These are phyloP conservation scores for Tanytarsus gracilentus DNA, from an alignment of 2,888 invertebrate species.

Conservation along the genomic window DNA sequence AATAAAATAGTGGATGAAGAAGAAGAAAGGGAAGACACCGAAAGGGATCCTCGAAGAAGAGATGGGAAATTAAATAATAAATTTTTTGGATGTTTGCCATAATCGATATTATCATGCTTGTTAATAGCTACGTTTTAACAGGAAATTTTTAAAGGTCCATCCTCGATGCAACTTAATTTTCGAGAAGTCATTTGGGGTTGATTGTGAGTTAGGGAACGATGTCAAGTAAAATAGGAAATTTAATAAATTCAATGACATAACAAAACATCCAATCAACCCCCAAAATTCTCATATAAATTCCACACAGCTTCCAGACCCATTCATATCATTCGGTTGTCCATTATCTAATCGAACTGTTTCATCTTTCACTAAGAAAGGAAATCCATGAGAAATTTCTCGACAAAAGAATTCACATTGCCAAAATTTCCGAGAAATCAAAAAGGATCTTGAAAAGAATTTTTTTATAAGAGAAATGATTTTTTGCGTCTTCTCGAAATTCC, in stretches of 20 bases:
- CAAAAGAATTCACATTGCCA: constrained; percentile 19
- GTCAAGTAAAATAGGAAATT: no score
- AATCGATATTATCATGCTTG: constrained; percentile 12
- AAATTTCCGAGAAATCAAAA: constrained; percentile 25
- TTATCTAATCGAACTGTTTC: constrained; percentile 6
- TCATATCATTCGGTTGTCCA: background rate
- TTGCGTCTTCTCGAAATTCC: background rate
- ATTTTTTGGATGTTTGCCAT: background rate
- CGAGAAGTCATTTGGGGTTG: no score
- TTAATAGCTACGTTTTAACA: background rate
- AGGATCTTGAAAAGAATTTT: constrained; percentile 7
- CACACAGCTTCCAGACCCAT: constrained; percentile 5
- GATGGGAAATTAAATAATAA: background rate
- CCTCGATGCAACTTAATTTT: background rate
- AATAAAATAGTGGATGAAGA: constrained; percentile 6
- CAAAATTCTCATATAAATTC: no score
- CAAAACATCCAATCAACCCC: no score
- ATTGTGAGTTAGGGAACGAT: no score
- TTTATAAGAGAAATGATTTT: background rate
- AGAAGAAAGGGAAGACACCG: background rate
- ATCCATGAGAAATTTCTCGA: constrained; percentile 17
- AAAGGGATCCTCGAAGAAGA: background rate
- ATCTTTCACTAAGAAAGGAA: background rate
- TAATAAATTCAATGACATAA: no score
- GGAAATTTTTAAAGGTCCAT: background rate